Conservation (phyloP, 2,113 vertebrate species). For the Chitala chitala region DNA sequence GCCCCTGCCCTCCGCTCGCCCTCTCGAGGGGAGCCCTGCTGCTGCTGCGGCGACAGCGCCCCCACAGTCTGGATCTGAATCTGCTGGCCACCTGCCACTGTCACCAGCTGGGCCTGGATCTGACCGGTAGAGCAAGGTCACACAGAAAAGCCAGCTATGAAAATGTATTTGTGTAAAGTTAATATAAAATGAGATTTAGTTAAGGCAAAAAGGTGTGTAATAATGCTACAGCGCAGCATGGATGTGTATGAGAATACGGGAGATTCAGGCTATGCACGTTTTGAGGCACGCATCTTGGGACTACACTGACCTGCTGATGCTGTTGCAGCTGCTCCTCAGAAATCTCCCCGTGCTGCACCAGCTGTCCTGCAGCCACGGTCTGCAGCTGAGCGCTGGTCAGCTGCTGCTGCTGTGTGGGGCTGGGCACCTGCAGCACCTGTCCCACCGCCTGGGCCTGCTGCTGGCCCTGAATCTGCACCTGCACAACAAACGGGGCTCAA, state of each 20-base stretch:
- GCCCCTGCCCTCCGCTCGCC: constrained; percentile 73
- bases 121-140: no score
- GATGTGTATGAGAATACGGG: not conserved
- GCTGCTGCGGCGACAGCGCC: constrained; percentile 77
- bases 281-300: not conserved
- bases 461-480: constrained; percentile 93
- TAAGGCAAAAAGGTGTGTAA: not conserved
- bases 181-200: not conserved
- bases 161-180: not conserved
- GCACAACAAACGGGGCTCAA: not conserved
- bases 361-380: constrained; percentile 78
- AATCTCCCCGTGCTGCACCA: constrained; percentile 82
- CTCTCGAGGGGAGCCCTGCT: constrained; percentile 78
- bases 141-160: no score
- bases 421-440: constrained; percentile 76
- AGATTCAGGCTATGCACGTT: not conserved
- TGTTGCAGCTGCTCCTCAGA: constrained; percentile 89
- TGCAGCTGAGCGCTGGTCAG: constrained; percentile 66
- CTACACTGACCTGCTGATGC: constrained; percentile 74
- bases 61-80: constrained; percentile 95
- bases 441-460: constrained; percentile 67
- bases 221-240: no score
- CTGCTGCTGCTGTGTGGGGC: constrained; percentile 73
- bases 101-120: constrained; percentile 92
- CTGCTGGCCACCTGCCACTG: constrained; percentile 83